These are phyloP conservation scores for Heterodera schachtii DNA, from an alignment of 1,140 invertebrate species.

Conservation along the genomic window DNA sequence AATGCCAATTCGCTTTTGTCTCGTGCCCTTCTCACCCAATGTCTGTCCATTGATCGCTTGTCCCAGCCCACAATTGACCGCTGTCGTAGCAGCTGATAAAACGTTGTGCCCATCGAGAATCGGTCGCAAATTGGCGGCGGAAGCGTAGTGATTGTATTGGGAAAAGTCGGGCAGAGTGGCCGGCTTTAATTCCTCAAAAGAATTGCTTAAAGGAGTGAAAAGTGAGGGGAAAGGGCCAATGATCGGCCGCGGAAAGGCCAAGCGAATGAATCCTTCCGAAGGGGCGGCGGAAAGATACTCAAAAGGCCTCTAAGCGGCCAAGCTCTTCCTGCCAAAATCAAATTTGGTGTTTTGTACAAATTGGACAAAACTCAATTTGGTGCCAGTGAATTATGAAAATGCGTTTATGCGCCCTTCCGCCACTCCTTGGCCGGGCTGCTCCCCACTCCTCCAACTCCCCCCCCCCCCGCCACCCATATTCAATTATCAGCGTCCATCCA, in stretches of 20 bases:
- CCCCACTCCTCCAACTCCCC: slow-evolving; percentile 6
- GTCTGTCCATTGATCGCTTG: slow-evolving; percentile 7
- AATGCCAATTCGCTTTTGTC: not conserved
- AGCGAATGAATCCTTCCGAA: not conserved
- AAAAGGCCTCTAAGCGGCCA: not conserved
- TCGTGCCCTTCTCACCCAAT: not conserved
- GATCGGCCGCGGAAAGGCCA: not conserved
- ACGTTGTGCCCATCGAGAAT: slow-evolving; percentile 27
- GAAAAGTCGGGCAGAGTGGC: slow-evolving; percentile 30
- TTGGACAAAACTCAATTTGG: slow-evolving; percentile 36
- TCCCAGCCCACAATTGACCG: slow-evolving; percentile 12
- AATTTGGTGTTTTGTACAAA: slow-evolving; percentile 36
- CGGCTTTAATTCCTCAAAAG: slow-evolving; percentile 27
- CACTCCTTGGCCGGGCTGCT: not conserved
- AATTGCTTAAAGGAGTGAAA: not conserved
- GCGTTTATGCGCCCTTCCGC: slow-evolving; percentile 20
- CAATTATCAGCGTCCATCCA: slow-evolving; percentile 26
- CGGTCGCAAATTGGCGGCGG: slow-evolving; percentile 34
- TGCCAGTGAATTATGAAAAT: slow-evolving; percentile 37
- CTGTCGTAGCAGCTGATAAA: slow-evolving; percentile 9
- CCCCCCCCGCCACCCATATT: slow-evolving; percentile 13
- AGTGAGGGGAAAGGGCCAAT: not conserved
- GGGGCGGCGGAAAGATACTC: not conserved
- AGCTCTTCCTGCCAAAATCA: slow-evolving; percentile 22
- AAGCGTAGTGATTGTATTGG: slow-evolving; percentile 22